Conservation (phyloP, 2,113 vertebrate species). For the Riparia riparia region DNA sequence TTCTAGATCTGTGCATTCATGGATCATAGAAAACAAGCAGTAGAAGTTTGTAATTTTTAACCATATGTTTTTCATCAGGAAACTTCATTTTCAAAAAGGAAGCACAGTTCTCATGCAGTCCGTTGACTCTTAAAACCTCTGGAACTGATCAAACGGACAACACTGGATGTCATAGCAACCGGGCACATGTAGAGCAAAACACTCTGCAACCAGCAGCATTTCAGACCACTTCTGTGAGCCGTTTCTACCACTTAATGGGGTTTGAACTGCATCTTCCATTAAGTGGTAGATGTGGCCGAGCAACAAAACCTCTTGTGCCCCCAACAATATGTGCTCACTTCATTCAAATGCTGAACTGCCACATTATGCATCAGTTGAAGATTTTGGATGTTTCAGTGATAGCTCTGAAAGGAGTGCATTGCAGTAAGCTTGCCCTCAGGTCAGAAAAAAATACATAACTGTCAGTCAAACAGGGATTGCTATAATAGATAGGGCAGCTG, state of each 20-base stretch:
- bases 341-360: background rate
- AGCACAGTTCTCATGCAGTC: background rate
- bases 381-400: constrained; percentile 9
- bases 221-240: background rate
- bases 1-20: background rate
- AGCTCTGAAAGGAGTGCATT: background rate
- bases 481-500: background rate
- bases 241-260: background rate
- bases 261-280: background rate
- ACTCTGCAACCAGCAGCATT: background rate
- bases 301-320: background rate
- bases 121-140: background rate
- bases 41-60: background rate
- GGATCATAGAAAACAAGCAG: background rate
- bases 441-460: constrained; percentile 32
- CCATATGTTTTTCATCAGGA: background rate
- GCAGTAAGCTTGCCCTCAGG: constrained; percentile 36
- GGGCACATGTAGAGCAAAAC: background rate
- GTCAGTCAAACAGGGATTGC: constrained; percentile 5
- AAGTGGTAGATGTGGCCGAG: background rate
- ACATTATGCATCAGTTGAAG: constrained; percentile 16
- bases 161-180: background rate
- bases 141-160: background rate
- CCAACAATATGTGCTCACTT: background rate
- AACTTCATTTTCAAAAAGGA: background rate